phyloP scores from a whole-genome alignment of 2,888 invertebrate species.

The Molorchus minor region DNA sequence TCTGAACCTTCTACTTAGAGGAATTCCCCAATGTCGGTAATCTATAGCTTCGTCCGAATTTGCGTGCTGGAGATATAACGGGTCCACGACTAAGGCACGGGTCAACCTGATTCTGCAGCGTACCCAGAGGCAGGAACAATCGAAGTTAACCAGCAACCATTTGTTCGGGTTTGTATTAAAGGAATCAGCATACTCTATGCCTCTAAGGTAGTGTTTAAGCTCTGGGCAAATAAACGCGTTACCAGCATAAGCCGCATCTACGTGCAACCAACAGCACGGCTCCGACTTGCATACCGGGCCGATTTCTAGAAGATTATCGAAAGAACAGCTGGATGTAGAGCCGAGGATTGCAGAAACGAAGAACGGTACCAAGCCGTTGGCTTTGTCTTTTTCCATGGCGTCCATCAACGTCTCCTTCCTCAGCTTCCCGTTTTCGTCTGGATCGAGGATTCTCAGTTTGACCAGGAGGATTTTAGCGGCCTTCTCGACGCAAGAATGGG shows the following conservation, averaged over 20 bases:
- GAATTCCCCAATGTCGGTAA: slow-evolving; percentile 87
- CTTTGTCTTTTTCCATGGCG: slow-evolving; percentile 76
- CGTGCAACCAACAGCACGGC: slow-evolving; percentile 83
- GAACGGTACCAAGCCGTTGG: slow-evolving; percentile 81
- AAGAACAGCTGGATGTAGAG: slow-evolving; percentile 84
- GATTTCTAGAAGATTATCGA: slow-evolving; percentile 82
- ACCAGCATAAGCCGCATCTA: slow-evolving; percentile 89
- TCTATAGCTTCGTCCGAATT: slow-evolving; percentile 77
- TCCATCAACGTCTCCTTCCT: slow-evolving; percentile 70
- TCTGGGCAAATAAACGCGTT: slow-evolving; percentile 88
- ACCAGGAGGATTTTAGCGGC: slow-evolving; percentile 82
- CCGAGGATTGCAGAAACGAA: slow-evolving; percentile 85
- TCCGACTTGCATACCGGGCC: slow-evolving; percentile 73
- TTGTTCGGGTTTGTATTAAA: slow-evolving; percentile 92
- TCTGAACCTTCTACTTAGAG: slow-evolving; percentile 83
- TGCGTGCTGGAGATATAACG: slow-evolving; percentile 84
- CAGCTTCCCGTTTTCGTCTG: slow-evolving; percentile 74
- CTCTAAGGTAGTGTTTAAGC: slow-evolving; percentile 71
- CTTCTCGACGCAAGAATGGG: slow-evolving; percentile 82
- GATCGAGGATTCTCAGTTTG: slow-evolving; percentile 75
- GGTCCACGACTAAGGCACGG: slow-evolving; percentile 85
- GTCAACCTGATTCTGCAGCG: slow-evolving; percentile 79
- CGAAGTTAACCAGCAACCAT: slow-evolving; percentile 85
- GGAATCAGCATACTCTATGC: slow-evolving; percentile 81
- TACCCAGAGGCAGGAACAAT: slow-evolving; percentile 88